These are phyloP conservation scores for Adoxophyes honmai DNA, from an alignment of 1,140 invertebrate species.

Conservation along the genomic window DNA sequence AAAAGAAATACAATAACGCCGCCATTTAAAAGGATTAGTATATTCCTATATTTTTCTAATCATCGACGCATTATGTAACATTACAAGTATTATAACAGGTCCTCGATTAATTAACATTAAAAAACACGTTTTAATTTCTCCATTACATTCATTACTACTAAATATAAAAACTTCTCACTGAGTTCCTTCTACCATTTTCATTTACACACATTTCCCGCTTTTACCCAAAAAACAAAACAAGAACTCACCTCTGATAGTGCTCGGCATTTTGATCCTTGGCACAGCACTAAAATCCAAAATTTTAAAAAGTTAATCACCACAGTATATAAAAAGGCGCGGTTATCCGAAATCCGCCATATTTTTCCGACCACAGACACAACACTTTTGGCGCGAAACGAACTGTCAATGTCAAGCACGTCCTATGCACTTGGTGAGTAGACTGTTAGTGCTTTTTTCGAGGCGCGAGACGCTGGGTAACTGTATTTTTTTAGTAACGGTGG, in stretches of 20 bases:
- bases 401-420: constrained; percentile 65
- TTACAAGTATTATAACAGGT: no score
- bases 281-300: constrained; percentile 43
- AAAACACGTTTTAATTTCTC: no score
- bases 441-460: constrained; percentile 66
- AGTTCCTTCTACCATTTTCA: no score
- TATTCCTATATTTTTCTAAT: no score
- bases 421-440: constrained; percentile 43
- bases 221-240: constrained; percentile 22
- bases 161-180: no score
- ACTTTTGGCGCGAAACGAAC: constrained; percentile 39
- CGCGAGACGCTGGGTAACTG: constrained; percentile 57
- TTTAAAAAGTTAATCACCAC: constrained; percentile 33
- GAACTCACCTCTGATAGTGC: constrained; percentile 65
- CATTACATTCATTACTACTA: no score
- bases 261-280: constrained; percentile 66
- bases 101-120: no score
- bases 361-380: constrained; percentile 16
- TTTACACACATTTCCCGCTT: no score
- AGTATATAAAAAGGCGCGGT: constrained; percentile 16
- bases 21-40: no score
- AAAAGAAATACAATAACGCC: no score
- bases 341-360: constrained; percentile 53
- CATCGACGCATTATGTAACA: no score
- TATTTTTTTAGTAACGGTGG: constrained; percentile 72